phyloP scores from a whole-genome alignment of 2,888 invertebrate species.

The Entomobrya multifasciata region DNA sequence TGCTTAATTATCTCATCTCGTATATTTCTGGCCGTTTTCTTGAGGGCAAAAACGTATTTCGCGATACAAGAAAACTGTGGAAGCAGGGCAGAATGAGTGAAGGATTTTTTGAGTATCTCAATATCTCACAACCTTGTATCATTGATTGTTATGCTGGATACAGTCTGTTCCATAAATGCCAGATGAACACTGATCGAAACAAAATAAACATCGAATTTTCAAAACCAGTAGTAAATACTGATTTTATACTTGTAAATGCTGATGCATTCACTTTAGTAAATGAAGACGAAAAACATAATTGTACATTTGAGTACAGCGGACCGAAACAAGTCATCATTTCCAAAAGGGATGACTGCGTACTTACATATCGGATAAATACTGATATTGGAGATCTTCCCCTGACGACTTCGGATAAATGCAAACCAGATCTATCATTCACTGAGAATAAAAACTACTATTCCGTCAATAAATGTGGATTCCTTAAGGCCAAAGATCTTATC shows the following conservation, averaged over 20 bases:
- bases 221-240: constrained; percentile 29
- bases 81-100: neutral
- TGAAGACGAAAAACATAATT: constrained; percentile 45
- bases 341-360: neutral
- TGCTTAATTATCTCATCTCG: constrained; percentile 11
- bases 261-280: constrained; percentile 60
- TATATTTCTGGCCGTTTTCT: constrained; percentile 21
- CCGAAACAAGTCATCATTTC: constrained; percentile 43
- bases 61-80: neutral
- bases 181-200: neutral
- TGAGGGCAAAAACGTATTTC: neutral
- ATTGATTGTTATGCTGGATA: constrained; percentile 51
- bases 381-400: constrained; percentile 36
- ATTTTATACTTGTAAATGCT: constrained; percentile 38
- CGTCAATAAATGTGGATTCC: neutral
- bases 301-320: constrained; percentile 60
- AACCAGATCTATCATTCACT: neutral
- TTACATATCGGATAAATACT: neutral
- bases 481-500: constrained; percentile 24
- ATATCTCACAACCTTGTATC: constrained; percentile 56
- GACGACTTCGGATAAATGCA: constrained; percentile 17
- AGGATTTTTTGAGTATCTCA: neutral
- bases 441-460: constrained; percentile 12
- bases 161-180: constrained; percentile 40
- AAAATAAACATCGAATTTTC: constrained; percentile 43